These are phyloP conservation scores for Pseudochirops cupreus DNA, from an alignment of 2,797 vertebrate species.

Conservation along the genomic window DNA sequence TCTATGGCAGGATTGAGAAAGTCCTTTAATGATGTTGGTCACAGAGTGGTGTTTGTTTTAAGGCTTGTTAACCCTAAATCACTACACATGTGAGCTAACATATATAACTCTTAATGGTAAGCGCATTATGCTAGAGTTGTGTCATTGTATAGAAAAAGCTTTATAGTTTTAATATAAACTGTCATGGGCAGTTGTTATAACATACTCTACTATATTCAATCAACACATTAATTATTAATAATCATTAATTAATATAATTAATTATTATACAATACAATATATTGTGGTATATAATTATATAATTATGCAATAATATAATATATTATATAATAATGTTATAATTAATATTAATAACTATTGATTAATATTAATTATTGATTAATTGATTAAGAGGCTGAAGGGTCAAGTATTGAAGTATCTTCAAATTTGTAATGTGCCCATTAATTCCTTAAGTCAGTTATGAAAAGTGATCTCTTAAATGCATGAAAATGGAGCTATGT, in stretches of 20 bases:
- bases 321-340: too few relatives aligned
- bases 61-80: not conserved
- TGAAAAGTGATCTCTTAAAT: not conserved
- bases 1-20: not conserved
- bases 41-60: not conserved
- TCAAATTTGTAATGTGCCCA: not conserved
- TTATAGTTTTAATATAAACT: not conserved
- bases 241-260: too few relatives aligned
- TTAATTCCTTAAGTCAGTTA: not conserved
- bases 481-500: not conserved
- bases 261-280: too few relatives aligned
- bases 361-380: too few relatives aligned
- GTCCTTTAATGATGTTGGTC: not conserved
- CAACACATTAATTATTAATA: too few relatives aligned
- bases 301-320: too few relatives aligned
- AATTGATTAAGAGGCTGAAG: not conserved
- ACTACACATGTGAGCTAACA: not conserved
- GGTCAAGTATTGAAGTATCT: not conserved
- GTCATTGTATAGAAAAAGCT: not conserved
- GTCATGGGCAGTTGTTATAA: not conserved
- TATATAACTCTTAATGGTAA: not conserved
- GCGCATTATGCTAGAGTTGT: not conserved
- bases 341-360: too few relatives aligned
- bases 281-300: too few relatives aligned
- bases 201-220: not conserved